A percentile compares a stretch with the other conserved stretches of the same genome.
These are phyloP conservation scores for Entomyzon cyanotis DNA, from an alignment of 2,113 vertebrate species.

Conservation along the genomic window DNA sequence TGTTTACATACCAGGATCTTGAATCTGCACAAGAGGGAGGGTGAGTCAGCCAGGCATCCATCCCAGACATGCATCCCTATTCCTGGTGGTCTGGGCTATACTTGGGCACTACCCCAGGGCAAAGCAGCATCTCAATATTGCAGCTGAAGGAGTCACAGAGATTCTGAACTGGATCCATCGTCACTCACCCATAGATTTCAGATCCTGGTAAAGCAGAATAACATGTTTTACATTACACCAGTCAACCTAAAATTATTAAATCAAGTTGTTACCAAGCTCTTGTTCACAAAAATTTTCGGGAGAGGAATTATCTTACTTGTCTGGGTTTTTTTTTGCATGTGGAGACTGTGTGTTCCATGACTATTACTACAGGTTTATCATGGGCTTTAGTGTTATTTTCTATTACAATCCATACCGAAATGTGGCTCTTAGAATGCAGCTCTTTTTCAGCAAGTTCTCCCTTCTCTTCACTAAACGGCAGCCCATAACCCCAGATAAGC, in stretches of 20 bases:
- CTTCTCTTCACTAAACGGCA: slow-evolving; percentile 48
- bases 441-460: not conserved
- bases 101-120: slow-evolving; percentile 81
- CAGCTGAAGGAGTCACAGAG: slow-evolving; percentile 80
- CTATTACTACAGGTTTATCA: not conserved
- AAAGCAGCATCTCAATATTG: slow-evolving; percentile 81
- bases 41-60: slow-evolving; percentile 78
- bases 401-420: fast-evolving
- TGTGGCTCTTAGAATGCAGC: not conserved
- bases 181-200: slow-evolving; percentile 72
- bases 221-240: not conserved
- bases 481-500: not conserved
- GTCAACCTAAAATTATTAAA: not conserved
- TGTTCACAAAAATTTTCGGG: not conserved
- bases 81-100: slow-evolving; percentile 78
- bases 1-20: slow-evolving; percentile 75
- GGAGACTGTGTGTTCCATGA: not conserved
- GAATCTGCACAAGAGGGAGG: slow-evolving; percentile 79
- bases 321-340: not conserved
- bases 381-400: not conserved
- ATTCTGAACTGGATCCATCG: slow-evolving; percentile 83
- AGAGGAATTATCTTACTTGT: not conserved
- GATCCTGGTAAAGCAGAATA: slow-evolving; percentile 59
- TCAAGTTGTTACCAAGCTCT: not conserved
- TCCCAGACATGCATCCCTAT: slow-evolving; percentile 77